Evolutionary conservation across 2,888 invertebrate species (phyloP), one percentile per base, ranked within the genome.

Genomic region (Andrena hattorfiana): DNA sequence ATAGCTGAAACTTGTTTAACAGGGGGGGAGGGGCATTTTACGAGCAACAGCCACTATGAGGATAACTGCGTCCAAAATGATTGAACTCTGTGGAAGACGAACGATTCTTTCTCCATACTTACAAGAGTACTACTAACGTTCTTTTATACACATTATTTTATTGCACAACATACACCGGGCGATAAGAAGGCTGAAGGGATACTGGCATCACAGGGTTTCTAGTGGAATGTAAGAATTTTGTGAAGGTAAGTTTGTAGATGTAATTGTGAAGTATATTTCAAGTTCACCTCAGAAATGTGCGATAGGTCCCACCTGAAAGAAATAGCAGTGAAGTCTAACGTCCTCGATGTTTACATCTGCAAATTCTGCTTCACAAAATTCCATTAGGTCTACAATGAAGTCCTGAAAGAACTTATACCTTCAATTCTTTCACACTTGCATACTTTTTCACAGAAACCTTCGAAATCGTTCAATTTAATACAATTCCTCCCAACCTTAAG

Each of bases 21-120:
- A 28, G 28, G 49, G 35, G 60, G 32, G 8, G 32, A 2, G 32
- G 7, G 75, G 60, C 79, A 68, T 35, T 62, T 62, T 69, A 86
- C 78, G 82, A 87, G 82, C 82, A 79, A 75, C 84, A 87, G 81
- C 87, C 75, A 78, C 85, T 87, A 80, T 72, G 30, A 81, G 67
- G 54, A 69, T 75, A 64, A 77, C 26, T 60, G n/a, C 69, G 26
- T 77, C 48, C 30, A 66, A 59, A 28, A 56, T 66, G 35, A 42
- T 49, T 67, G 56, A 62, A 30, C n/a, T 70, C 48, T 54, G 35
- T 48, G 66, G 49, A 77, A 79, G 86, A 86, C 86, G 79, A 88
- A 87, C 88, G 88, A 87, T 88, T 87, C 86, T 88, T 80, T 83
- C 28, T 35, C 49, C 30, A 49, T 28, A 72, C n/a, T 26, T 69